Evolutionary conservation across 2,888 invertebrate genomes (phyloP).

Genomic region (Julus scandinavius): DNA sequence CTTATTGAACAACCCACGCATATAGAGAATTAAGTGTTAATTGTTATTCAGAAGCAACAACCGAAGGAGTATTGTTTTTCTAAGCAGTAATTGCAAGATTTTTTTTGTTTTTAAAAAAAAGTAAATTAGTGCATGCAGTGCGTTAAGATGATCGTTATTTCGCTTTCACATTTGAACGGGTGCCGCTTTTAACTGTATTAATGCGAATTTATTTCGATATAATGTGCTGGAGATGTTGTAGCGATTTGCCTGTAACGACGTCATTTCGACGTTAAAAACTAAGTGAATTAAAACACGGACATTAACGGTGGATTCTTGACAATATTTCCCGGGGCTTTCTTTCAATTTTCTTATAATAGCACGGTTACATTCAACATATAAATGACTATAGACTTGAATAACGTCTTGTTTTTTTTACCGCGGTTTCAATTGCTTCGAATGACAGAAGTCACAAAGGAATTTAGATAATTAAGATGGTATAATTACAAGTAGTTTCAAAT

Average conservation of each 20-base stretch:
- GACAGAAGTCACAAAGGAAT: background rate
- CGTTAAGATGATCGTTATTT: background rate
- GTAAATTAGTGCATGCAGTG: background rate
- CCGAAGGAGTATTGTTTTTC: background rate
- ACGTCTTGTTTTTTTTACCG: background rate
- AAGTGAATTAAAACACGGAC: background rate
- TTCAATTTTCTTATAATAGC: background rate
- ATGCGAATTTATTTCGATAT: background rate
- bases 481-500: background rate
- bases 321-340: background rate
- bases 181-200: background rate
- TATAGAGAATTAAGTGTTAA: background rate
- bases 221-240: background rate
- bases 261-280: background rate
- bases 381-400: background rate
- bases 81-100: background rate
- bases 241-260: background rate
- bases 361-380: background rate
- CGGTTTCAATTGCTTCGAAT: background rate
- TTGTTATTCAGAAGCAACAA: background rate
- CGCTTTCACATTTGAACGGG: background rate
- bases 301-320: background rate
- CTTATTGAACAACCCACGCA: background rate
- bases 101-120: background rate
- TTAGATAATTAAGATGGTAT: background rate